Percentiles rank a stretch among this genome's conserved stretches.
phyloP scores from a whole-genome alignment of 64 coral and sea anemone genomes.

The Montipora efflorescens region DNA sequence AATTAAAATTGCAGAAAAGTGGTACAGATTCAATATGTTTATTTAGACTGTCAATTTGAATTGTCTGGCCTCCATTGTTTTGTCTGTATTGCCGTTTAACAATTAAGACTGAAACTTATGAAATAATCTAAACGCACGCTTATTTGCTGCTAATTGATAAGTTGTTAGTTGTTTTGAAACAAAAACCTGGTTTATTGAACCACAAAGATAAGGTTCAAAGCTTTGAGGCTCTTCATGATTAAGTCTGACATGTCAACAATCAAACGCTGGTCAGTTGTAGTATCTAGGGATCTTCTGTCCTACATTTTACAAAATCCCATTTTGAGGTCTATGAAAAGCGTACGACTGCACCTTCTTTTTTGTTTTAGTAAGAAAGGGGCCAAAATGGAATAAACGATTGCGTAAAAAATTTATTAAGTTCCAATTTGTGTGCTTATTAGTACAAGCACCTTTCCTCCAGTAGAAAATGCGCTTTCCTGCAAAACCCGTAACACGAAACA shows the following conservation, averaged over 20 bases:
- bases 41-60: background rate
- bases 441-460: slow-evolving; percentile 31
- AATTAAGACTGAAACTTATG: background rate
- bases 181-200: background rate
- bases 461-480: background rate
- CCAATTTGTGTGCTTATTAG: slow-evolving; percentile 28
- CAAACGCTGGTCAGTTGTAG: background rate
- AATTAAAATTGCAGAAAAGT: background rate
- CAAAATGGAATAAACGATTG: background rate
- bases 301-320: background rate
- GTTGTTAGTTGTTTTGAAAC: background rate
- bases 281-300: background rate
- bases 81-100: background rate
- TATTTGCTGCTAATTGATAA: background rate
- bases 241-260: slow-evolving; percentile 8
- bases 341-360: background rate
- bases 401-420: slow-evolving; percentile 27
- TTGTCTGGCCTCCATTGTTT: background rate
- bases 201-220: slow-evolving; percentile 6
- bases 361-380: background rate
- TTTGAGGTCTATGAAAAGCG: background rate
- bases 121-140: background rate
- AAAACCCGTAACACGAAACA: slow-evolving; percentile 30
- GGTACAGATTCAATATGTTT: background rate
- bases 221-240: background rate